Evolutionary conservation across 2,888 invertebrate species (phyloP).

Genomic region (Isoperla grammatica): DNA sequence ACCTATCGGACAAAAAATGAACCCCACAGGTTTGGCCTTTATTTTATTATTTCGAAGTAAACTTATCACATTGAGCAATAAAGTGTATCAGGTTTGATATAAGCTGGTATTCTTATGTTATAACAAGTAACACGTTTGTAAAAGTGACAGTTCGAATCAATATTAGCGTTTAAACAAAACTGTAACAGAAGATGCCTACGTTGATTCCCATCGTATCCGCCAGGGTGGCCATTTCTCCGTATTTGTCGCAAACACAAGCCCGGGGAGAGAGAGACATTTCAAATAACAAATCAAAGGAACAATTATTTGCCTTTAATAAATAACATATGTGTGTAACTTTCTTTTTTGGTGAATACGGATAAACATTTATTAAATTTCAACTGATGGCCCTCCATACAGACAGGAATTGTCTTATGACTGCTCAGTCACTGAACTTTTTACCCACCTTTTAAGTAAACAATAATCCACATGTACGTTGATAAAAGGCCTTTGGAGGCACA

Average conservation of each 20-base stretch:
- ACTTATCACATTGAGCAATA: neutral
- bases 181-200: conserved; percentile 18
- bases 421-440: neutral
- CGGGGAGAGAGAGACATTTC: conserved; percentile 24
- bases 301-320: too few relatives aligned
- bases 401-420: neutral
- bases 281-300: conserved; percentile 9
- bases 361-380: too few relatives aligned
- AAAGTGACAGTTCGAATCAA: neutral
- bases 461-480: too few relatives aligned
- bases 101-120: neutral
- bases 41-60: neutral
- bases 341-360: too few relatives aligned
- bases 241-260: conserved; percentile 16
- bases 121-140: neutral
- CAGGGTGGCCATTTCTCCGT: conserved; percentile 26
- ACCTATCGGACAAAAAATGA: conserved; percentile 21
- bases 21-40: conserved; percentile 5
- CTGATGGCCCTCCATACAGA: neutral
- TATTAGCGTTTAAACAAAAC: neutral
- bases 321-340: too few relatives aligned
- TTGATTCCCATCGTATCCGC: conserved; percentile 25
- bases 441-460: neutral
- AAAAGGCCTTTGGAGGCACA: too few relatives aligned
- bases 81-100: neutral